These are phyloP conservation scores for Drosophila merina DNA, from an alignment of 2,888 invertebrate species.

Conservation along the genomic window DNA sequence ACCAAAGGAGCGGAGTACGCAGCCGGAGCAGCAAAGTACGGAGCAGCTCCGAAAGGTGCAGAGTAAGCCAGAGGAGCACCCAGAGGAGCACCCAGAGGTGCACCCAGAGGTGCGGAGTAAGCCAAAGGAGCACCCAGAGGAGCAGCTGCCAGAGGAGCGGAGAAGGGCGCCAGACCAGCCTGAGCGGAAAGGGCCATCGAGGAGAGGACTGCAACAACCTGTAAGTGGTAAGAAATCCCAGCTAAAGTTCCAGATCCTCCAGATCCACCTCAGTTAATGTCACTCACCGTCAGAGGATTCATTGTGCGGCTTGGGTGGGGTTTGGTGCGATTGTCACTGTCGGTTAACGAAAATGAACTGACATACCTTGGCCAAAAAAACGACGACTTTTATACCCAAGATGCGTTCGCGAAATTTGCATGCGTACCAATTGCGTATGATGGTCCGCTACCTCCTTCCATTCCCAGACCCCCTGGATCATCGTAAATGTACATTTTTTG, in stretches of 20 bases:
- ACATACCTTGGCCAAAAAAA: slow-evolving; percentile 79
- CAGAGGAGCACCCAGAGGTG: slow-evolving; percentile 48
- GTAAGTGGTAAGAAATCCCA: slow-evolving; percentile 24
- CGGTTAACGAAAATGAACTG: slow-evolving; percentile 84
- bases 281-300: slow-evolving; percentile 84
- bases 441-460: slow-evolving; percentile 13
- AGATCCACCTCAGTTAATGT: not conserved
- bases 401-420: slow-evolving; percentile 71
- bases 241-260: not conserved
- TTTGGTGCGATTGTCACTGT: slow-evolving; percentile 81
- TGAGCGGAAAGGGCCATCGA: slow-evolving; percentile 82
- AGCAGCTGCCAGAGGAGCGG: slow-evolving; percentile 68
- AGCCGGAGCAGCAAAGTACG: slow-evolving; percentile 62
- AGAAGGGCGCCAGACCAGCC: slow-evolving; percentile 78
- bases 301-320: slow-evolving; percentile 82
- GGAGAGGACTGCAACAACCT: slow-evolving; percentile 83
- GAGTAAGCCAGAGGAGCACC: slow-evolving; percentile 35
- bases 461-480: slow-evolving; percentile 5
- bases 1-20: slow-evolving; percentile 55
- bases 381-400: slow-evolving; percentile 81
- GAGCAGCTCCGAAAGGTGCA: slow-evolving; percentile 47
- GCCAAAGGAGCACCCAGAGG: slow-evolving; percentile 38
- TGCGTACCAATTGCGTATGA: slow-evolving; percentile 61
- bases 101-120: slow-evolving; percentile 60
- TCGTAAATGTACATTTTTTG: slow-evolving; percentile 4